These are phyloP conservation scores for Troilus luridus DNA, from an alignment of 2,888 invertebrate genomes.

Conservation along the genomic window DNA sequence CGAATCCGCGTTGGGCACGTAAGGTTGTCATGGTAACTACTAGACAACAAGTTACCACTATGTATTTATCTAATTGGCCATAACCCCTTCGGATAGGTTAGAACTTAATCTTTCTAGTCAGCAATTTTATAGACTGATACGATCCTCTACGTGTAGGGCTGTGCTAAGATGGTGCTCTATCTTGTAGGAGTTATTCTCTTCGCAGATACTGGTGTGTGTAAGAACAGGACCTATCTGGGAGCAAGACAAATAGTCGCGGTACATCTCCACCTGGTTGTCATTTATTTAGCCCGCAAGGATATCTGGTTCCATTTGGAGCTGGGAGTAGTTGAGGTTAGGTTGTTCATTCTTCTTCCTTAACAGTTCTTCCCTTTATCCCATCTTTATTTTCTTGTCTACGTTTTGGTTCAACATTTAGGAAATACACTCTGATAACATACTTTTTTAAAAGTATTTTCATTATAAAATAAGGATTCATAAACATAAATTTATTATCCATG, in stretches of 20 bases:
- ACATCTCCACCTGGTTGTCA: slow-evolving; percentile 1
- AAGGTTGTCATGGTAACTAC: no score
- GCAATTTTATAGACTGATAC: no score
- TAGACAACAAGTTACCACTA: no score
- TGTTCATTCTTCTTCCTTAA: background rate
- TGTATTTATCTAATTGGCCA: no score
- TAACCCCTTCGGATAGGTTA: no score
- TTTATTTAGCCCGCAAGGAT: slow-evolving; percentile 6
- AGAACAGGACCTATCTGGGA: background rate
- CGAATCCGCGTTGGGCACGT: no score
- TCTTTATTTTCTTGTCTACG: background rate
- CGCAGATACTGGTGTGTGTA: background rate
- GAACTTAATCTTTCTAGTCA: no score
- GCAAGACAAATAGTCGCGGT: background rate
- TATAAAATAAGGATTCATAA: no score
- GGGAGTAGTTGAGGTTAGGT: background rate
- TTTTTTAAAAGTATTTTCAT: background rate
- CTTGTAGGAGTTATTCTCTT: background rate
- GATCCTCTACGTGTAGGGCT: background rate
- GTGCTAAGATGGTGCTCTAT: background rate
- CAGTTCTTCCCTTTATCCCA: background rate
- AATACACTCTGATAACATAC: background rate
- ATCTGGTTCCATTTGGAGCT: slow-evolving; percentile 12
- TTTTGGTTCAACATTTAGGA: background rate
- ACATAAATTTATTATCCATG: no score